Evolutionary conservation across 1,140 invertebrate species (phyloP).

Genomic region (Pectinophora gossypiella): DNA sequence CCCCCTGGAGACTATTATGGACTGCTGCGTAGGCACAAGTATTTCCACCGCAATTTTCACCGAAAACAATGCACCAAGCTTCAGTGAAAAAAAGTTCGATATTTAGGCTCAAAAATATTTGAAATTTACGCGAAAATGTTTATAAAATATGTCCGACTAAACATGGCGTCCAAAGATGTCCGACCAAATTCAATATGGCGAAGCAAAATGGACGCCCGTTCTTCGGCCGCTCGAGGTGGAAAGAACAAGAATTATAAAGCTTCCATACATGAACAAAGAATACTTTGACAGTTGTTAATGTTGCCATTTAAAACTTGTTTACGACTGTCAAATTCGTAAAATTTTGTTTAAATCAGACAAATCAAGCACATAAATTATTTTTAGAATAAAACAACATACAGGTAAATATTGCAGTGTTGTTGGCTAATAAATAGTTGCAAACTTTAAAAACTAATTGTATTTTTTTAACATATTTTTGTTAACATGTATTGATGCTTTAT

Average conservation of each 20-base stretch:
- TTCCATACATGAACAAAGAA: constrained; percentile 26
- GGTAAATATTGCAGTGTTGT: too few species aligned
- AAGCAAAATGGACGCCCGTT: constrained; percentile 72
- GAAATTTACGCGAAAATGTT: constrained; percentile 76
- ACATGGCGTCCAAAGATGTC: constrained; percentile 77
- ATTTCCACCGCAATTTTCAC: constrained; percentile 54
- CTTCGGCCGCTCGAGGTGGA: constrained; percentile 32
- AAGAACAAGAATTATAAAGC: constrained; percentile 42
- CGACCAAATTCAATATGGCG: constrained; percentile 76
- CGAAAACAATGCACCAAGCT: constrained; percentile 48
- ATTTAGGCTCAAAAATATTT: constrained; percentile 71
- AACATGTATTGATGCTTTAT: constrained; percentile 1
- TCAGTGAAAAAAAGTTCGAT: constrained; percentile 71
- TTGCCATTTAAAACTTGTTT: constrained; percentile 34
- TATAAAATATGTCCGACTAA: constrained; percentile 77
- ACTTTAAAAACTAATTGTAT: too few species aligned
- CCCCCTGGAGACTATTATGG: constrained; percentile 66
- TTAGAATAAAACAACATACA: too few species aligned
- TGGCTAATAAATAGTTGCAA: too few species aligned
- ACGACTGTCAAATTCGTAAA: constrained; percentile 11
- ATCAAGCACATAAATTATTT: too few species aligned
- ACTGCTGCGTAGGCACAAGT: constrained; percentile 55
- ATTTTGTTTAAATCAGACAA: background rate
- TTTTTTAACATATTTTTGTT: too few species aligned
- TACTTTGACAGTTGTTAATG: constrained; percentile 20